Percentiles rank a stretch among this genome's conserved stretches.
Evolutionary conservation across 2,113 vertebrate species (phyloP).

Genomic region (Prunella fulvescens): DNA sequence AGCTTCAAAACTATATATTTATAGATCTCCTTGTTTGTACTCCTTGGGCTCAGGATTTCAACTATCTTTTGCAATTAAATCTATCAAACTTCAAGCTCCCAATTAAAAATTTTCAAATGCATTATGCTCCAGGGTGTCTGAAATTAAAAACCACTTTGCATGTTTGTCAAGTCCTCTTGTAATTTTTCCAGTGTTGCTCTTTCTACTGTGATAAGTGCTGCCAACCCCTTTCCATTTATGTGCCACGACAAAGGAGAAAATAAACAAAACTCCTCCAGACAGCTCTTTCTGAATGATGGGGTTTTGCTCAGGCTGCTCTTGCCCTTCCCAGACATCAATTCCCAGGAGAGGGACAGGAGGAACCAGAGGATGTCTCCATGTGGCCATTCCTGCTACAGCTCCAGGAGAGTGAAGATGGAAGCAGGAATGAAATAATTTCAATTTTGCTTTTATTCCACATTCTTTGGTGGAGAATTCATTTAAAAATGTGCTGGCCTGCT

Average conservation of each 20-base stretch:
- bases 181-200: slow-evolving; percentile 15
- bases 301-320: not conserved
- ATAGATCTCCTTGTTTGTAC: not conserved
- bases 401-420: not conserved
- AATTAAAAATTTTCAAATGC: slow-evolving; percentile 58
- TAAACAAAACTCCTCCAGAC: not conserved
- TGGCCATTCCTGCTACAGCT: not conserved
- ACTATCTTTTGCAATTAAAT: slow-evolving; percentile 54
- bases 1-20: not conserved
- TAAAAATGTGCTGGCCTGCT: not conserved
- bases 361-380: not conserved
- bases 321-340: not conserved
- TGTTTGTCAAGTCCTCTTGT: slow-evolving; percentile 27
- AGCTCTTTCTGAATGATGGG: not conserved
- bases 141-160: slow-evolving; percentile 48
- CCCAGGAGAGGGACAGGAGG: not conserved
- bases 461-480: not conserved
- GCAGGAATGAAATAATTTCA: not conserved
- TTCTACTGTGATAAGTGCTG: slow-evolving; percentile 26
- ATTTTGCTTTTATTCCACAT: not conserved
- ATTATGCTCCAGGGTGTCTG: slow-evolving; percentile 47
- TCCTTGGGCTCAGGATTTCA: not conserved
- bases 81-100: slow-evolving; percentile 55
- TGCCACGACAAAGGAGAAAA: not conserved
- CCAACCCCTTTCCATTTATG: not conserved